These are phyloP conservation scores for Drosophila kikkawai DNA, from an alignment of 1,140 invertebrate species.

Conservation along the genomic window DNA sequence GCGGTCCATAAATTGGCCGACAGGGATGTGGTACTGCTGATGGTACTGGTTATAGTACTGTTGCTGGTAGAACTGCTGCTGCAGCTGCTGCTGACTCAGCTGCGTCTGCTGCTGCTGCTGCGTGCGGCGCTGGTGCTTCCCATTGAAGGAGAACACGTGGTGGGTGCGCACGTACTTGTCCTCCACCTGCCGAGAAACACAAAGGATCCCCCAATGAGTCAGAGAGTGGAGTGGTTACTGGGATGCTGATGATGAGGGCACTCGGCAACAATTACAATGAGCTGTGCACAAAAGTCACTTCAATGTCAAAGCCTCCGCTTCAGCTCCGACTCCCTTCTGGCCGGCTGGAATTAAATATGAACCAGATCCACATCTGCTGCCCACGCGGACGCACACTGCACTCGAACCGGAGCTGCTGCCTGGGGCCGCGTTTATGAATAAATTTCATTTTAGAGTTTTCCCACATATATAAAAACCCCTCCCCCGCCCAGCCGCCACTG, in stretches of 20 bases:
- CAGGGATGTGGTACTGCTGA: constrained; percentile 74
- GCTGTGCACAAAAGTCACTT: constrained; percentile 64
- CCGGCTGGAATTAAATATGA: constrained; percentile 66
- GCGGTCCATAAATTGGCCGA: constrained; percentile 71
- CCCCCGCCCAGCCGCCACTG: constrained; percentile 35
- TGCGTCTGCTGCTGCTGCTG: constrained; percentile 76
- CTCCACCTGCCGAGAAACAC: constrained; percentile 70
- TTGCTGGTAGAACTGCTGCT: constrained; percentile 70
- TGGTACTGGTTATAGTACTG: constrained; percentile 75
- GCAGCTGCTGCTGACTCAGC: constrained; percentile 71
- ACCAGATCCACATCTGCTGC: constrained; percentile 40
- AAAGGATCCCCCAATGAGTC: constrained; percentile 6
- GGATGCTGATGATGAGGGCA: constrained; percentile 7
- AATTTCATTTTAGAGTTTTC: constrained; percentile 82
- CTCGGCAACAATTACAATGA: constrained; percentile 44
- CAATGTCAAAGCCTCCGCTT: constrained; percentile 61
- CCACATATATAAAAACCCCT: constrained; percentile 57
- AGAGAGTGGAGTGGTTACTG: background rate
- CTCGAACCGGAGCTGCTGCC: constrained; percentile 20
- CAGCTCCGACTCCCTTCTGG: constrained; percentile 1
- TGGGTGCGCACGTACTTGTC: constrained; percentile 82
- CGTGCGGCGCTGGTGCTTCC: constrained; percentile 74
- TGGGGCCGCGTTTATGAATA: constrained; percentile 74
- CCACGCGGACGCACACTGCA: constrained; percentile 7
- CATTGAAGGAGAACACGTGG: constrained; percentile 78